These are phyloP conservation scores for Astatoreochromis straeleni DNA, from an alignment of 2,113 vertebrate species.

Conservation along the genomic window DNA sequence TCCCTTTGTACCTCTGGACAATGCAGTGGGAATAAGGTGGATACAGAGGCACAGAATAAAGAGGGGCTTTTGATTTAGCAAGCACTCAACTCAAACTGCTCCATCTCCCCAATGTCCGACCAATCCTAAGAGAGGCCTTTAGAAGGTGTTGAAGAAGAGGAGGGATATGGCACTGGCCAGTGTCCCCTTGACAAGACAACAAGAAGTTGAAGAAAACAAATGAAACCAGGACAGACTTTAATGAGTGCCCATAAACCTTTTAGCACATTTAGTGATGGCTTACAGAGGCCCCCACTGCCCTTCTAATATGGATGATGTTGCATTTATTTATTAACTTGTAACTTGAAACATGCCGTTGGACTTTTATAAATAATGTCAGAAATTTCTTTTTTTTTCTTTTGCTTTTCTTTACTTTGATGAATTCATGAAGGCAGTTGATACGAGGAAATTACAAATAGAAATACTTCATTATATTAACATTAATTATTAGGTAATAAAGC, in stretches of 20 bases:
- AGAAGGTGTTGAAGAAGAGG: neutral
- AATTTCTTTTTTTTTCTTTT: neutral
- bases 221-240: neutral
- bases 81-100: slow-evolving; percentile 12
- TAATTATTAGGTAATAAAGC: neutral
- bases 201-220: neutral
- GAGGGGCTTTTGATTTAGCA: slow-evolving; percentile 64
- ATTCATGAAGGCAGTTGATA: neutral
- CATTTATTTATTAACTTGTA: neutral
- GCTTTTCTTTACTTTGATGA: neutral
- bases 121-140: neutral
- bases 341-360: neutral
- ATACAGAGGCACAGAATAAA: slow-evolving; percentile 77
- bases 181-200: neutral
- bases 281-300: neutral
- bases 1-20: slow-evolving; percentile 85
- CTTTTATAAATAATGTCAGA: neutral
- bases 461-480: neutral
- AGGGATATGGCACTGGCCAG: neutral
- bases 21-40: slow-evolving; percentile 77
- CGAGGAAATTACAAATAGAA: neutral
- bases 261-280: neutral
- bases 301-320: neutral
- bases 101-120: neutral
- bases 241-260: neutral